phyloP scores from a whole-genome alignment of 1,140 invertebrate species.

The Pseudomyrmex sp. region DNA sequence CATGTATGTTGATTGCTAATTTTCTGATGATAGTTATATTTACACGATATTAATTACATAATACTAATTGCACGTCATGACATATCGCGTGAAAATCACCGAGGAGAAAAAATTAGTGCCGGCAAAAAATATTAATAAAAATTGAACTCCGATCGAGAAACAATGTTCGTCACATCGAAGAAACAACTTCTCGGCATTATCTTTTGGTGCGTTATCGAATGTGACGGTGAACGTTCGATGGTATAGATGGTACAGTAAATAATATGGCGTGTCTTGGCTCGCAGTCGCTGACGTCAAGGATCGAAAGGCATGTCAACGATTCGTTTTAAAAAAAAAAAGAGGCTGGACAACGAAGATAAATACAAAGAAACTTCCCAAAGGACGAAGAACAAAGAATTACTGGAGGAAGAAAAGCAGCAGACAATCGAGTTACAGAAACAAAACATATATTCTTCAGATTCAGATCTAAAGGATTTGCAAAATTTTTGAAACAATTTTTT shows the following conservation, averaged over 20 bases:
- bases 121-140: neutral
- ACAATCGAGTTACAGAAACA: neutral
- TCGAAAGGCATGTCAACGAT: conserved; percentile 42
- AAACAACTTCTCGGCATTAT: neutral
- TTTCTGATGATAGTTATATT: conserved; percentile 30
- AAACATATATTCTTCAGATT: neutral
- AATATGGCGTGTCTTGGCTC: conserved; percentile 65
- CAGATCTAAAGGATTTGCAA: neutral
- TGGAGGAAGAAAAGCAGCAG: neutral
- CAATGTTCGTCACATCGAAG: neutral
- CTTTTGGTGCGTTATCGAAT: neutral
- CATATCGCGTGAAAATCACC: neutral
- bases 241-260: conserved; percentile 57
- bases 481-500: neutral
- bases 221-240: conserved; percentile 2
- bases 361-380: conserved; percentile 44
- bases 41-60: neutral
- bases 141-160: neutral
- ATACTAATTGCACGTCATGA: conserved; percentile 15
- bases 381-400: conserved; percentile 22
- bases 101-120: neutral
- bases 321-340: conserved; percentile 17
- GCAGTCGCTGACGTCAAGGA: conserved; percentile 69
- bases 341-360: conserved; percentile 16
- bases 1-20: conserved; percentile 12